Base-by-base conservation (phyloP, 2,113 vertebrate genomes). In the Pygoscelis antarcticus region DNA sequence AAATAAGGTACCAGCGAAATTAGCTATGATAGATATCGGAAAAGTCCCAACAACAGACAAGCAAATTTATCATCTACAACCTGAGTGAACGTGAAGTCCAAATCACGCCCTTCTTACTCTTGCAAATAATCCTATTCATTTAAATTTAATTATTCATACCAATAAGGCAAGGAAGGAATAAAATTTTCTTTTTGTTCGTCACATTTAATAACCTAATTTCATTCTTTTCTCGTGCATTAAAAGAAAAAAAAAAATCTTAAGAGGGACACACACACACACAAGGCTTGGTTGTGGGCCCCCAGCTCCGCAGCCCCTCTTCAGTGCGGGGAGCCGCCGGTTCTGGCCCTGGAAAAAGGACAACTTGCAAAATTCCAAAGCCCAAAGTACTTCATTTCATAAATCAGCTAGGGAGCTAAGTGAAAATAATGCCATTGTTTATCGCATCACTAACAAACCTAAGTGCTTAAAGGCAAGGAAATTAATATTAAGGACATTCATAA, bases 401-500 rank as follows among this genome's bases (percentile, higher is more conserved):
- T 96, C 93, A 88, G 95, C 91, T 95, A 77, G 87, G 78, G 70
- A 93, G 84, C 87, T 95, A 96, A 96, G 91, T 97, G 89, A 85
- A 97, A 97, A 97, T 97, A 95, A 97, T 96, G 81, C 89, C 87
- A 94, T 95, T 97, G 96, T 97, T 97, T 97, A 96, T 91, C 58
- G 62, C 90, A 97, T 96, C 96, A 96, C 93, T 97, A 96, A 96
- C 93, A 97, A 97, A 95, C 81, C 89, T 94, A 96, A 97, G 94
- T 96, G 93, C 96, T 96, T 96, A 95, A 96, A 97, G 96, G 95
- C 92, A 96, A 89, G 92, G 93, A 96, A 97, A 97, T 97, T 97
- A 97, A 97, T 97, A 97, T 96, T 96, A 90, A 97, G 91, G 84
- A 95, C 87, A 80, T 93, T 91, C 89, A 95, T 96, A 97, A 96